Evolutionary conservation across 2,888 invertebrate genomes (phyloP).

Genomic region (Drosophila koepferae): DNA sequence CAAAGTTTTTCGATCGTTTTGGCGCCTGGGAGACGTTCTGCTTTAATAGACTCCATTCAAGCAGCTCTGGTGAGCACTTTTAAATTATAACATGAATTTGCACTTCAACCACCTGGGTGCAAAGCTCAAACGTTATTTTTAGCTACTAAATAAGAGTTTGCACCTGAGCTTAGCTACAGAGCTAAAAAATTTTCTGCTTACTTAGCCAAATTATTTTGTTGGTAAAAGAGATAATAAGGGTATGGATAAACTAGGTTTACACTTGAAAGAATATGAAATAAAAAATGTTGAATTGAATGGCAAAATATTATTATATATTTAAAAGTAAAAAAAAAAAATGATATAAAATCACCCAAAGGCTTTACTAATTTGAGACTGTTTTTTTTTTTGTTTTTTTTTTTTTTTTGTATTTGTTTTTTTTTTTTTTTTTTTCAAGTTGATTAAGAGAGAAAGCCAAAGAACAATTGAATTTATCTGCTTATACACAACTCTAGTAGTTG

Average conservation of each 20-base stretch:
- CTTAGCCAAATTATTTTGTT: not conserved
- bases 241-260: not conserved
- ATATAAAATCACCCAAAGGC: too few species aligned
- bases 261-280: too few species aligned
- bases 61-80: not conserved
- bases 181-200: slow-evolving; percentile 11
- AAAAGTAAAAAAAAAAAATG: too few species aligned
- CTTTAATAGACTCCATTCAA: not conserved
- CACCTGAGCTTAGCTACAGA: slow-evolving; percentile 18
- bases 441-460: too few species aligned
- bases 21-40: slow-evolving; percentile 1
- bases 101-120: slow-evolving; percentile 10
- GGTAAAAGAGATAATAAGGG: not conserved
- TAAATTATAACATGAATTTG: slow-evolving; percentile 6
- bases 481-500: too few species aligned
- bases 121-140: slow-evolving; percentile 24
- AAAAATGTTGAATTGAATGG: too few species aligned
- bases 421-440: too few species aligned
- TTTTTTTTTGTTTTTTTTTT: too few species aligned
- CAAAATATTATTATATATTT: too few species aligned
- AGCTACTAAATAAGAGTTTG: slow-evolving; percentile 12
- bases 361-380: too few species aligned
- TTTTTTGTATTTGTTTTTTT: too few species aligned
- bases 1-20: slow-evolving; percentile 41
- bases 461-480: too few species aligned